A percentile compares a stretch with the other conserved stretches of the same genome.
Conservation (phyloP, 64 coral and sea anemone species). For the Orbicella faveolata region DNA sequence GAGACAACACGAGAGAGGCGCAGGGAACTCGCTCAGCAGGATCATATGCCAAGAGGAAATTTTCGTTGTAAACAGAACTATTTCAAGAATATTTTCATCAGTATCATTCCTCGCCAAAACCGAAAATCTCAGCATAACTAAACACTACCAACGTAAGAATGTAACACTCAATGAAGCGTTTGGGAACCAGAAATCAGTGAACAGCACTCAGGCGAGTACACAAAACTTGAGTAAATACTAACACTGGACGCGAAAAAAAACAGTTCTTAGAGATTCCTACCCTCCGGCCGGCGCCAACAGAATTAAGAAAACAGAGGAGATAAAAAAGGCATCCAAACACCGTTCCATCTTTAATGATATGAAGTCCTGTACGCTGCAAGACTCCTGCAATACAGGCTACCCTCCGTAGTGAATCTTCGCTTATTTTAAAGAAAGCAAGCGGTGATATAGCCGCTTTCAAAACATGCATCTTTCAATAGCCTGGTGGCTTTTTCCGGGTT, state of each 20-base stretch:
- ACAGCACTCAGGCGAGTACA: neutral
- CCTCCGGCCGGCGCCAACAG: neutral
- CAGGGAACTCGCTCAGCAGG: no score
- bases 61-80: no score
- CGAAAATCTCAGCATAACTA: neutral
- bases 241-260: neutral
- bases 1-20: no score
- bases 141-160: neutral
- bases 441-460: neutral
- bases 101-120: neutral
- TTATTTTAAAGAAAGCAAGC: neutral
- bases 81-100: no score
- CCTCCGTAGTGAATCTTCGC: neutral
- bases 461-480: neutral
- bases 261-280: neutral
- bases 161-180: no score
- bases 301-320: neutral
- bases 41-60: no score
- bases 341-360: neutral
- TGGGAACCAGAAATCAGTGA: neutral
- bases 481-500: no score
- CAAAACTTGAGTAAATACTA: neutral
- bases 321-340: neutral
- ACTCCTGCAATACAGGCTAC: neutral
- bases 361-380: no score